Evolutionary conservation across 2,888 invertebrate genomes (phyloP), one percentile per base, ranked within the genome.

Genomic region (Drosophila demipolita): DNA sequence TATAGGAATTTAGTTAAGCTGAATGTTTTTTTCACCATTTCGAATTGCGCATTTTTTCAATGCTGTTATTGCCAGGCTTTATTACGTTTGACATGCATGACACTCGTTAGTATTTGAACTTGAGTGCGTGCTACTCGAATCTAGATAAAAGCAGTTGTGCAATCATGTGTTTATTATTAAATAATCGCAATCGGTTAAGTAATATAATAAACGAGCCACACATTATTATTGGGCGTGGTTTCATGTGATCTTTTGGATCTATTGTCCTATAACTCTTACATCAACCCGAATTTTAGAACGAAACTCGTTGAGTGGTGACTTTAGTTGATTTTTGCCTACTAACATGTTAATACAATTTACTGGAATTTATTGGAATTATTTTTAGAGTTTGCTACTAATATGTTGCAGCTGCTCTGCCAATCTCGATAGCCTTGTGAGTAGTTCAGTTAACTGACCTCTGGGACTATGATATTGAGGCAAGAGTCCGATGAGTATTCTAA

Each of bases 11-110:
- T 36, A 52, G 50, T 52, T 48, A 38, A 26, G 33, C 38, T 49
- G 50, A 61, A 48, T 50, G 15, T 55, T 57, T 40, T 60, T 20
- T 23, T 35, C 33, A 5, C 23, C 40, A 49, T 57, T 68, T 26
- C 29, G 35, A 73, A 69, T 40, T 77, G 76, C 76, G 76, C 76
- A 78, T 45, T 76, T 55, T 17, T 20, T 5, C 48, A 66, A 49
- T 55, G 17, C 48, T 50, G 61, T 66, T 36, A 32, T 50, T 53
- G 42, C 12, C 40, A 64, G 35, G 54, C 66, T 74, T 83, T 83
- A 80, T 82, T 78, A 58, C 73, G 35, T 54, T 58, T 70, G 75
- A 68, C 87, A 84, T 66, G 73, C 75, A 68, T 70, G 71, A 70
- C 69, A 73, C 68, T 71, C 64, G 57, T 69, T 68, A 70, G 35